Conservation (phyloP, 2,888 invertebrate genomes). For the Molanna angustata region DNA sequence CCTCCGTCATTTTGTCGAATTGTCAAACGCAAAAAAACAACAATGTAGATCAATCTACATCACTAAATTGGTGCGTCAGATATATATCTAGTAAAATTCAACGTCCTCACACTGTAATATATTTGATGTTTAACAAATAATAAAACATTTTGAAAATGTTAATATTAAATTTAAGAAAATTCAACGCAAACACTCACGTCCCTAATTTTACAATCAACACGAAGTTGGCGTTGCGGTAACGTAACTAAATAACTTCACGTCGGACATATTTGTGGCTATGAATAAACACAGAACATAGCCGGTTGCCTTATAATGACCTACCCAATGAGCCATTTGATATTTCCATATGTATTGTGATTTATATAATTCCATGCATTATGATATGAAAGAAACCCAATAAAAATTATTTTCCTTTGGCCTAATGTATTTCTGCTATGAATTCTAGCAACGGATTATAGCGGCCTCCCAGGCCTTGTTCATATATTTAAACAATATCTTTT, state of each 20-base stretch:
- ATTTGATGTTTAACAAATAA: not conserved
- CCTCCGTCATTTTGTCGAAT: slow-evolving; percentile 13
- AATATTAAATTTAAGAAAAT: not conserved
- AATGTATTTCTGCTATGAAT: too few relatives aligned
- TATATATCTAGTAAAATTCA: not conserved
- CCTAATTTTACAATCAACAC: not conserved
- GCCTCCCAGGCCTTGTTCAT: too few relatives aligned
- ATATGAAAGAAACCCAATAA: too few relatives aligned
- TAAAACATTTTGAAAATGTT: not conserved
- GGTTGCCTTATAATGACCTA: too few relatives aligned
- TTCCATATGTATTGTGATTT: too few relatives aligned
- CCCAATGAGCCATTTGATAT: too few relatives aligned
- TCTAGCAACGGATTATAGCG: too few relatives aligned
- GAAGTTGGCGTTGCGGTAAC: not conserved
- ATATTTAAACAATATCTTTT: too few relatives aligned
- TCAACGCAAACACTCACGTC: not conserved
- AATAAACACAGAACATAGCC: too few relatives aligned
- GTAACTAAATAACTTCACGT: not conserved
- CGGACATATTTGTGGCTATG: not conserved
- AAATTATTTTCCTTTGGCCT: too few relatives aligned
- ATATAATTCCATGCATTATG: too few relatives aligned
- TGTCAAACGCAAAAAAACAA: slow-evolving; percentile 16
- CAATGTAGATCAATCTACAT: slow-evolving; percentile 7
- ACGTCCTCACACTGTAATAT: too few relatives aligned
- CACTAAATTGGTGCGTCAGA: not conserved